Evolutionary conservation across 2,888 invertebrate genomes (phyloP), one percentile per base, ranked within the genome.

Genomic region (Watsonalla binaria): DNA sequence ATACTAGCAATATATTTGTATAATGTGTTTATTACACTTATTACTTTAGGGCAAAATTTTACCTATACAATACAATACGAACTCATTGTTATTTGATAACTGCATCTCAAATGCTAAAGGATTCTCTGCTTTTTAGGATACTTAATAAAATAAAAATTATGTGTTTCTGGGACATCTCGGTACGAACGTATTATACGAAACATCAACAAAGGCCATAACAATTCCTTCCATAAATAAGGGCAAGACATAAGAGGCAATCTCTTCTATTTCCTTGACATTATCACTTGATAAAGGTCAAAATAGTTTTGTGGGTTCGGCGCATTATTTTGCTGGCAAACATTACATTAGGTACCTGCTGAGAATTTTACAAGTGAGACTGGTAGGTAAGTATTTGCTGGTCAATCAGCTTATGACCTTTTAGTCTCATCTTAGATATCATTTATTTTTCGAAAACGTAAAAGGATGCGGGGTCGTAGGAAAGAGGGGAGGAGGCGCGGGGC

Each of bases 221-320:
- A 62, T 54, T 54, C 56, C 52, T 54, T 59, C 54, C 54, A 57
- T 62, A 62, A 60, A 62, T 62, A 64, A 63, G 66, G 49, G 13
- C 6, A 49, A 33, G 37, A 39, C 11, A 39, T 37, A 67, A 69
- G 11, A 42, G 42, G 70, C 68, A 61, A 65, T 67, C 63, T 62
- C 56, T 46, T 63, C 52, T 62, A 65, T 68, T 78, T 63, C 82
- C 82, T 82, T 82, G 82, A 81, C 82, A 82, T 82, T 82, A 75
- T 42, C 58, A 55, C 58, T 65, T 68, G 61, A 59, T 51, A 76
- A 78, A 74, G 72, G 76, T 69, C 64, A 63, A 58, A 68, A 63
- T 54, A 60, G 66, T 60, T 76, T 68, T 60, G 68, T 47, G 56
- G 57, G 57, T 57, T 61, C 42, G 54, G 62, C 11, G 42, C 11